Evolutionary conservation across 2,797 vertebrate species (phyloP).

Genomic region (Champsocephalus esox): DNA sequence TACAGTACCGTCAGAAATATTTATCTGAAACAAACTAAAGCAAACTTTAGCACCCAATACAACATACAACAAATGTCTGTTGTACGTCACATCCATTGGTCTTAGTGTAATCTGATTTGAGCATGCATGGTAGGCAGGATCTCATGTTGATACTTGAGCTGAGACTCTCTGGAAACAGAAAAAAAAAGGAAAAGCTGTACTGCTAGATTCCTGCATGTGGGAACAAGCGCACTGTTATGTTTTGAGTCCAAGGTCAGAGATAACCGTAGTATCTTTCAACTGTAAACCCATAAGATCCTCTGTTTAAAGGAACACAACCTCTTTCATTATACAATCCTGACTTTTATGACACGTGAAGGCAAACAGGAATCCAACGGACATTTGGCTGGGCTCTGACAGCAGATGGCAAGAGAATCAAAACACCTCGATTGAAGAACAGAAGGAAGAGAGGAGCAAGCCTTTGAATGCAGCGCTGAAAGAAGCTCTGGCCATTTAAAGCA

Average conservation of each 20-base stretch:
- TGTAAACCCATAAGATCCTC: background rate
- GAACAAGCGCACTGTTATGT: constrained; percentile 24
- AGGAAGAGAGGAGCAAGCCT: constrained; percentile 24
- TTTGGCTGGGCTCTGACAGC: constrained; percentile 27
- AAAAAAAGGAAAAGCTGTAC: background rate
- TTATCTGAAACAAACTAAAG: background rate
- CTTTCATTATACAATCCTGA: background rate
- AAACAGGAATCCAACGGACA: constrained; percentile 15
- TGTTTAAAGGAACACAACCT: background rate
- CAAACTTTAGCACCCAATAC: background rate
- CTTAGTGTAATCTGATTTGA: background rate
- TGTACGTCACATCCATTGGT: background rate
- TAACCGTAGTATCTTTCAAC: background rate
- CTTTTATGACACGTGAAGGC: constrained; percentile 10
- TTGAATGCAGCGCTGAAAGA: constrained; percentile 40
- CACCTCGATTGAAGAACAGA: constrained; percentile 35
- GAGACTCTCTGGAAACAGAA: background rate
- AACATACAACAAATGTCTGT: background rate
- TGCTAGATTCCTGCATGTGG: constrained; percentile 7
- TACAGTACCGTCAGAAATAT: too few relatives aligned
- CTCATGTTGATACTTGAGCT: constrained; percentile 13
- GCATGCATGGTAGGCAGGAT: background rate
- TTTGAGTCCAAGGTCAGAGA: constrained; percentile 16
- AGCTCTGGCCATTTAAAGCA: constrained; percentile 45
- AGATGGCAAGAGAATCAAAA: constrained; percentile 60